Conservation (phyloP, 2,888 invertebrate genomes). For the Trissoscelio sp. region DNA sequence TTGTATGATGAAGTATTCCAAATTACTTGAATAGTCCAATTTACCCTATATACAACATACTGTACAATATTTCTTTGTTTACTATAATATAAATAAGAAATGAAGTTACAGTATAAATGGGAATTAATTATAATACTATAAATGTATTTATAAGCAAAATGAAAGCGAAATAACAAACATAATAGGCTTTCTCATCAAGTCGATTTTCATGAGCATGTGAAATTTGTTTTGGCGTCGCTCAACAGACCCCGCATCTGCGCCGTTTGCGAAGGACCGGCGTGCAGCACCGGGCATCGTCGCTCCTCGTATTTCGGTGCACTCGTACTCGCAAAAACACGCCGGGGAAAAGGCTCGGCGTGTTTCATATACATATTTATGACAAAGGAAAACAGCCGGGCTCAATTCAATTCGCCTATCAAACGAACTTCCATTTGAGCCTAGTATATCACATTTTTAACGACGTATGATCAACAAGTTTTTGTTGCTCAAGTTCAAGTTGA, state of each 20-base stretch:
- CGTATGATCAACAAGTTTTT: slow-evolving; percentile 37
- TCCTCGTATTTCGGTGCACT: slow-evolving; percentile 42
- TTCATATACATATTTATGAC: slow-evolving; percentile 24
- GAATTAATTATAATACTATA: no score
- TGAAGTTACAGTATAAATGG: no score
- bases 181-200: not conserved
- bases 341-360: slow-evolving; percentile 6
- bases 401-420: not conserved
- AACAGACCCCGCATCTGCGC: slow-evolving; percentile 48
- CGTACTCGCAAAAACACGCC: slow-evolving; percentile 23
- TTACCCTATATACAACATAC: no score
- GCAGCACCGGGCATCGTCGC: slow-evolving; percentile 24
- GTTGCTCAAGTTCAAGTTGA: no score
- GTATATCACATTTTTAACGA: not conserved
- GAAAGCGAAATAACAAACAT: not conserved
- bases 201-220: slow-evolving; percentile 41
- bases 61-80: no score
- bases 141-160: not conserved
- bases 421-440: not conserved
- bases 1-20: no score
- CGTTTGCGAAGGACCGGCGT: slow-evolving; percentile 38
- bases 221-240: slow-evolving; percentile 52
- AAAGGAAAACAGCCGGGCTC: slow-evolving; percentile 15
- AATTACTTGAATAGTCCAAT: no score
- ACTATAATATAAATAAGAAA: no score